A percentile compares a stretch with the other conserved stretches of the same genome.
These are phyloP conservation scores for Anoplopoma fimbria DNA, from an alignment of 2,113 vertebrate genomes.

Conservation along the genomic window DNA sequence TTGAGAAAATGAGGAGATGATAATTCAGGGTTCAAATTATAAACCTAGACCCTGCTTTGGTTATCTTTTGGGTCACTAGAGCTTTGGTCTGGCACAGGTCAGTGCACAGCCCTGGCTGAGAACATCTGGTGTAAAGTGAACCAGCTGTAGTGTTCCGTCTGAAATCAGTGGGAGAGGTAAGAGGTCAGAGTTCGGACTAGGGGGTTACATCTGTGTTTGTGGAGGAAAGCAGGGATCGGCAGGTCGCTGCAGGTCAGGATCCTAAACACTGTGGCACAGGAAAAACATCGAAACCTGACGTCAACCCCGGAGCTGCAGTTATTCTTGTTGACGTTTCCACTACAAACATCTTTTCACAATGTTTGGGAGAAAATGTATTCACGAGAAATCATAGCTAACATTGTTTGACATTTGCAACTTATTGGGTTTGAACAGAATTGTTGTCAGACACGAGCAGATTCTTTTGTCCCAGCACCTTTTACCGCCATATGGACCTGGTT, in stretches of 20 bases:
- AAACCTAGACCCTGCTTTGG: constrained; percentile 18
- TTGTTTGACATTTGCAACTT: constrained; percentile 68
- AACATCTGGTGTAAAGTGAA: constrained; percentile 71
- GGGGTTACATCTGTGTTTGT: constrained; percentile 65
- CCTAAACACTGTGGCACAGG: constrained; percentile 14
- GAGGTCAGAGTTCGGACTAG: constrained; percentile 64
- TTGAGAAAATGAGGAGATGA: constrained; percentile 15
- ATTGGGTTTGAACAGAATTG: constrained; percentile 25
- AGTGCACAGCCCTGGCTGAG: constrained; percentile 37
- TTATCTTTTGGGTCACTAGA: constrained; percentile 42
- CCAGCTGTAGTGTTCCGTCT: constrained; percentile 56
- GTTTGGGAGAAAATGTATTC: constrained; percentile 45
- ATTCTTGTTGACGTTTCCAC: constrained; percentile 45
- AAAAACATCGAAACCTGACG: constrained; percentile 27
- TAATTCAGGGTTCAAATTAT: constrained; percentile 52
- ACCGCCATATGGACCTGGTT: constrained; percentile 32
- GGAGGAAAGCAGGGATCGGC: constrained; percentile 25
- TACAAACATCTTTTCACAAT: constrained; percentile 54
- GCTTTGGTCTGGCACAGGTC: constrained; percentile 46
- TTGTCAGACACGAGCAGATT: constrained; percentile 38
- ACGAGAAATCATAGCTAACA: constrained; percentile 54
- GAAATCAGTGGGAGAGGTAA: constrained; percentile 59
- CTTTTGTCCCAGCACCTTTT: constrained; percentile 42
- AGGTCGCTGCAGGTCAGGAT: constrained; percentile 50
- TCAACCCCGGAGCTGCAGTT: constrained; percentile 15